Base-by-base conservation (phyloP, 2,113 vertebrate species). In the Aplodontia rufa region DNA sequence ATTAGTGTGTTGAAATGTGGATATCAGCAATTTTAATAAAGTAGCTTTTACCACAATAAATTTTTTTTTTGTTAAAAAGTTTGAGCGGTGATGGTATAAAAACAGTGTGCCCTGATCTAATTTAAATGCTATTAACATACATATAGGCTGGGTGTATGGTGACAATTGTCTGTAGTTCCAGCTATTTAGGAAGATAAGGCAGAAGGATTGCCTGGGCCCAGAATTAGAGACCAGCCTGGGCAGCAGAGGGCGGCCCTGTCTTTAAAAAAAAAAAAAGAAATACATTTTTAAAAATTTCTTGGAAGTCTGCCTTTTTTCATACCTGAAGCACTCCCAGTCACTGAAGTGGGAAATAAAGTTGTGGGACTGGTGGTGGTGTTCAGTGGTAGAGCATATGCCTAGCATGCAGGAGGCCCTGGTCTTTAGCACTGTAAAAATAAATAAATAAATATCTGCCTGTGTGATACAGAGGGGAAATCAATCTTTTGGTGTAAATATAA, bases 401-500 rank as follows among this genome's bases (percentile, higher is more conserved):
- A 51, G 16, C 51, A 51, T 8, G 51, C n/a, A 51, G 51, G 16
- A 51, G 51, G 51, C 51, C 51, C 51, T 51, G 51, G 51, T 51
- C 16, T 51, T 14, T 14, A 51, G 51, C 20, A 58, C n/a, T n/a
- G n/a, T n/a, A n/a, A n/a, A n/a, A n/a, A n/a, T n/a, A n/a, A n/a
- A n/a, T n/a, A n/a, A n/a, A n/a, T n/a, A n/a, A n/a, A n/a, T n/a
- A n/a, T n/a, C n/a, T n/a, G n/a, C n/a, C n/a, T 58, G 55, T 87
- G 4, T 91, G 60, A 71, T 6, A 78, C 13, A 76, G 37, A 72
- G 26, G 37, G 28, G 26, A 64, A 88, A 53, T 26, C 66, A 86
- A 10, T 75, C 24, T 94, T 45, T 85, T 89, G 64, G 4, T 84
- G 26, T 49, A 86, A 90, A 93, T 93, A 58, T 68, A 83, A 74